These are phyloP conservation scores for Panthera uncia DNA, from an alignment of 2,113 vertebrate species.

Conservation along the genomic window DNA sequence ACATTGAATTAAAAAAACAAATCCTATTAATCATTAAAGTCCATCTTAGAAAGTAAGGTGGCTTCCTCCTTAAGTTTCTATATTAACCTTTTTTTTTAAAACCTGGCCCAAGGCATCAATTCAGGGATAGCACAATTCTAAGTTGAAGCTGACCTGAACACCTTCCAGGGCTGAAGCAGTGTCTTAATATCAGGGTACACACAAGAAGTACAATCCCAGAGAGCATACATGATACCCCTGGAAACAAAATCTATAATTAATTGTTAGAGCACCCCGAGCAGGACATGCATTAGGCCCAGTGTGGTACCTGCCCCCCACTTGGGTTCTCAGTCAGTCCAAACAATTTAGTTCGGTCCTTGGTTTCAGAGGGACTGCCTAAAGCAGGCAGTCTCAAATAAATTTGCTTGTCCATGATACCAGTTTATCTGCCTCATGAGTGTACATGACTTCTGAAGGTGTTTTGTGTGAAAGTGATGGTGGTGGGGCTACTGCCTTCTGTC, in stretches of 20 bases:
- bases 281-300: neutral
- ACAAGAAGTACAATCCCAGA: neutral
- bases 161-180: neutral
- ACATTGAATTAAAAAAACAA: neutral
- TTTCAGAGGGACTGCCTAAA: neutral
- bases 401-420: neutral
- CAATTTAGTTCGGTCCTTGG: neutral
- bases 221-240: neutral
- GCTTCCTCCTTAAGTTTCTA: neutral
- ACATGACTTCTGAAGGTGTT: neutral
- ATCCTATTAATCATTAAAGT: neutral
- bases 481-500: neutral
- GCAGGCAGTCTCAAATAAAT: neutral
- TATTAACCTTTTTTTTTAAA: neutral
- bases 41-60: neutral
- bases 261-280: neutral
- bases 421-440: neutral
- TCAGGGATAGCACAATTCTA: neutral
- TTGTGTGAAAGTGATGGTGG: neutral
- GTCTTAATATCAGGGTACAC: neutral
- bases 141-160: neutral
- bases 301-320: neutral
- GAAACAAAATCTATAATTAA: neutral
- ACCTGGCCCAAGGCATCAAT: neutral
- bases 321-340: neutral